A percentile compares a stretch with the other conserved stretches of the same genome.
These are phyloP conservation scores for Erannis defoliaria DNA, from an alignment of 2,888 invertebrate genomes.

Conservation along the genomic window DNA sequence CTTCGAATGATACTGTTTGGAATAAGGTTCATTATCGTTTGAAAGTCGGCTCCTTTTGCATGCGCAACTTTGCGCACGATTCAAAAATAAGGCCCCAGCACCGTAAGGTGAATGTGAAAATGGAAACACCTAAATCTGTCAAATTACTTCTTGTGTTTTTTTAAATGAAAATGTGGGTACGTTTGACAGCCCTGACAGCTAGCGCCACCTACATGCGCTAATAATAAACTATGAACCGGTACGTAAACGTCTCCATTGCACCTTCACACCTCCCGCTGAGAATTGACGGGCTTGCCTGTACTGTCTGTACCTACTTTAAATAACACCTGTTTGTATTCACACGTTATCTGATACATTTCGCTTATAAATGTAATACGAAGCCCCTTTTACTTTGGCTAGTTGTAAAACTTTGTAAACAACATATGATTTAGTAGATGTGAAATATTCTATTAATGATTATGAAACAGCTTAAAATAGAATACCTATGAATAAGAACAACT, in stretches of 20 bases:
- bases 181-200: constrained; percentile 20
- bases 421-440: not conserved
- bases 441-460: no score
- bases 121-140: no score
- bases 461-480: no score
- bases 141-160: not conserved
- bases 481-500: not conserved
- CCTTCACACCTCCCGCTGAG: constrained; percentile 46
- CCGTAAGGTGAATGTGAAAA: no score
- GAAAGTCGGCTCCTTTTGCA: no score
- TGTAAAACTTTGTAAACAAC: not conserved
- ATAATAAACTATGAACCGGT: constrained; percentile 45
- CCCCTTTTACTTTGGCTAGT: not conserved
- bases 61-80: no score
- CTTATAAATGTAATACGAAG: not conserved
- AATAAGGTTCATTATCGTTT: no score
- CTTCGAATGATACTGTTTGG: no score
- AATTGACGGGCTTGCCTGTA: constrained; percentile 21
- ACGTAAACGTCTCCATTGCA: constrained; percentile 50
- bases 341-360: constrained; percentile 3
- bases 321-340: constrained; percentile 14
- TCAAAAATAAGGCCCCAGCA: no score
- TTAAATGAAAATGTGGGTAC: not conserved
- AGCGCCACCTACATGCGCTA: constrained; percentile 46
- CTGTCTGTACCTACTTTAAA: constrained; percentile 1